Conservation (phyloP, 2,797 vertebrate genomes). For the Malacoraja senta region DNA sequence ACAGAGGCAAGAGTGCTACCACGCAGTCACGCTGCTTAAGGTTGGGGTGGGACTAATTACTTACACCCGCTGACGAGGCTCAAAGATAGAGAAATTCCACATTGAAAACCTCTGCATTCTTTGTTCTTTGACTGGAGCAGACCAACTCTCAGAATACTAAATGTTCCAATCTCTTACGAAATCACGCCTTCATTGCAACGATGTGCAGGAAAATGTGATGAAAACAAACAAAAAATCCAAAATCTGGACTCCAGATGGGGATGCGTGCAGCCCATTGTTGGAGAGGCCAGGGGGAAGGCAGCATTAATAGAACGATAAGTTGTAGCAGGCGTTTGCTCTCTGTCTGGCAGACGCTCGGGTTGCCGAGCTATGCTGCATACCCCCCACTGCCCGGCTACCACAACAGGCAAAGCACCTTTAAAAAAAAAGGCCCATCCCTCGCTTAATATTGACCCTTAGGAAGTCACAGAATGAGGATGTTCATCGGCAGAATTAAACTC, state of each 20-base stretch:
- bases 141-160: background rate
- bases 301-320: background rate
- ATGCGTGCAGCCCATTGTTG: background rate
- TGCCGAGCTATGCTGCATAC: too few species aligned
- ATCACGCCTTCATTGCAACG: background rate
- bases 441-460: background rate
- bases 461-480: background rate
- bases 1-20: background rate
- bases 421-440: background rate
- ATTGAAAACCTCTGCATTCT: background rate
- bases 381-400: too few species aligned
- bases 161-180: background rate
- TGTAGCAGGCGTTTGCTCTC: background rate
- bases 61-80: background rate
- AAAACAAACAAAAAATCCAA: conserved; percentile 1
- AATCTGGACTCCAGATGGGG: conserved; percentile 20
- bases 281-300: background rate
- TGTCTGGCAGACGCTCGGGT: background rate
- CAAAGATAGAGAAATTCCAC: background rate
- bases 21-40: too few species aligned
- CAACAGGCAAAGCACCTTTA: too few species aligned
- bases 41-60: too few species aligned
- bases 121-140: background rate
- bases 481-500: background rate
- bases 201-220: background rate